Conservation (phyloP, 2,113 vertebrate species). For the Atlantisia rogersi region DNA sequence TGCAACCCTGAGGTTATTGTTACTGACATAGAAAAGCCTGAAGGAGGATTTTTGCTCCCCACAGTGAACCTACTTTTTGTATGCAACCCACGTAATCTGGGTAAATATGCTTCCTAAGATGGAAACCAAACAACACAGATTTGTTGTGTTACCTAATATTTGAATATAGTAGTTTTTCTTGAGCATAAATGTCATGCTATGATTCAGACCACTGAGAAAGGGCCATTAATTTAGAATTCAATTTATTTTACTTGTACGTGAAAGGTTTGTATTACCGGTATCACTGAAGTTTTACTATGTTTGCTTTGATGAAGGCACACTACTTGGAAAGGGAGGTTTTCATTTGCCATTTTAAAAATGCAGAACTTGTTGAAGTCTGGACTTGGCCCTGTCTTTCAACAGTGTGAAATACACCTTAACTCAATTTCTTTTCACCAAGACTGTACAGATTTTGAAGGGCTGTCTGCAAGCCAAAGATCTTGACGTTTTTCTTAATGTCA, state of each 20-base stretch:
- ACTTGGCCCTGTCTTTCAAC: not conserved
- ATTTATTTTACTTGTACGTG: conserved; percentile 25
- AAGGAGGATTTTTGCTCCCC: not conserved
- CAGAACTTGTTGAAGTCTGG: not conserved
- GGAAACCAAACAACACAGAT: not conserved
- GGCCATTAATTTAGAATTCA: conserved; percentile 27
- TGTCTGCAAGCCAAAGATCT: not conserved
- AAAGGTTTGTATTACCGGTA: not conserved
- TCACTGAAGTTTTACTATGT: not conserved
- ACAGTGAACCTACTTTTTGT: not conserved
- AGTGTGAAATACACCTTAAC: not conserved
- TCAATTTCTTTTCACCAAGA: not conserved
- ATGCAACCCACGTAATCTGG: conserved; percentile 33
- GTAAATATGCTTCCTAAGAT: conserved; percentile 7
- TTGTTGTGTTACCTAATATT: not conserved
- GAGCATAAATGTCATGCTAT: not conserved
- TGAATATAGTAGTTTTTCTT: not conserved
- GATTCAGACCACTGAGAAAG: conserved; percentile 22
- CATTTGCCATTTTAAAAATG: not conserved
- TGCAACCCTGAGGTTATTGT: conserved; percentile 8
- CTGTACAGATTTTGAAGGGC: not conserved
- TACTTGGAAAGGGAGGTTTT: not conserved
- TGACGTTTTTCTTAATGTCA: not conserved
- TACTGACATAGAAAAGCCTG: not conserved
- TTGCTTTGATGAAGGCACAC: not conserved